Conservation (phyloP, 2,797 vertebrate species). For the Coregonus ussuriensis region DNA sequence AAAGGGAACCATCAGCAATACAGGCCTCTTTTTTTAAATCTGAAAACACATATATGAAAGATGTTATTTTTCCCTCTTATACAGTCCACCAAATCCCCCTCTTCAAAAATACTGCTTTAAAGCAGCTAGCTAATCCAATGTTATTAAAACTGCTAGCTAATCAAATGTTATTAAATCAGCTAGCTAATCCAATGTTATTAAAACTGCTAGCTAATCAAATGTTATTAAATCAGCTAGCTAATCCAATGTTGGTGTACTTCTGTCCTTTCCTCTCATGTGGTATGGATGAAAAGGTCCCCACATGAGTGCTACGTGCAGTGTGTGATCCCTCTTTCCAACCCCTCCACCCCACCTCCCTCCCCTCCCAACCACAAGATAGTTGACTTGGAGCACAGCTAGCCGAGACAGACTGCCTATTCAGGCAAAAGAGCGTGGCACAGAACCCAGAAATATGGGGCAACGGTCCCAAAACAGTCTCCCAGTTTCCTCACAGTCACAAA, state of each 20-base stretch:
- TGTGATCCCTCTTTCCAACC: conserved; percentile 3
- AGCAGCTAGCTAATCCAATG: too few species aligned
- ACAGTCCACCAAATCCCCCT: too few species aligned
- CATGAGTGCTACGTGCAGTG: background rate
- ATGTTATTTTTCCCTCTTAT: too few species aligned
- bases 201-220: too few species aligned
- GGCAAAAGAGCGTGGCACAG: conserved; percentile 32
- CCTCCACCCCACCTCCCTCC: conserved; percentile 1
- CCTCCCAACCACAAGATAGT: conserved; percentile 14
- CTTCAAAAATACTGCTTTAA: too few species aligned
- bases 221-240: background rate
- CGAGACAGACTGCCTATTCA: conserved; percentile 57
- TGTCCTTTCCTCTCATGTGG: background rate
- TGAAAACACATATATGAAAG: too few species aligned
- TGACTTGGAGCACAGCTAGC: conserved; percentile 26
- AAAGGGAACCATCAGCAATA: too few species aligned
- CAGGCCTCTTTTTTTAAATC: too few species aligned
- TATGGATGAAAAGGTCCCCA: background rate
- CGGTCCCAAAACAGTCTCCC: conserved; percentile 56
- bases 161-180: background rate
- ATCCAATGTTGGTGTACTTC: too few species aligned
- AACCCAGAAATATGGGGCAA: conserved; percentile 55
- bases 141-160: too few species aligned
- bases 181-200: too few species aligned
- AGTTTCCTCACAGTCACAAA: conserved; percentile 37